Conservation (phyloP, 1,140 invertebrate species). For the Vanessa atalanta region DNA sequence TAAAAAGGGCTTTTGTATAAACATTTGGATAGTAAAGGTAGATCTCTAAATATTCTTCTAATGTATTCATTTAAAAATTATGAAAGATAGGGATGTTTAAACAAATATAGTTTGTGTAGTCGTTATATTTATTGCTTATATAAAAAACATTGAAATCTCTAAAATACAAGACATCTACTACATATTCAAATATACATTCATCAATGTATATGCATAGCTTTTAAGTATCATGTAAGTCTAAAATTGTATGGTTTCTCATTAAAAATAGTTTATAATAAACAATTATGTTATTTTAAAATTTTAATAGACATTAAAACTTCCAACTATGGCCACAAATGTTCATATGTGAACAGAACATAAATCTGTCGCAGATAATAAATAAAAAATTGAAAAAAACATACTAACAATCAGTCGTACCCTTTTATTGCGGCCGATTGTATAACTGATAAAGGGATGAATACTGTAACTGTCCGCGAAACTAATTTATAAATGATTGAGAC, state of each 20-base stretch:
- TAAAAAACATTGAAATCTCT: too few relatives aligned
- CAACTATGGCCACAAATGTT: background rate
- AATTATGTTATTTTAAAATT: background rate
- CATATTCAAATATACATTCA: too few relatives aligned
- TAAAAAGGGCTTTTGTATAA: conserved; percentile 52
- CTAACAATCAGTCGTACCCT: conserved; percentile 71
- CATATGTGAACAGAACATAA: conserved; percentile 45
- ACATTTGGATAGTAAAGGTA: conserved; percentile 4
- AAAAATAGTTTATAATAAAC: background rate
- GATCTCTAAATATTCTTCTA: background rate
- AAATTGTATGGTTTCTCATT: too few relatives aligned
- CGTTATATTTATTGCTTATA: too few relatives aligned
- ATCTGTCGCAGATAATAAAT: conserved; percentile 64
- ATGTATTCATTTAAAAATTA: background rate
- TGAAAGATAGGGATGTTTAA: too few relatives aligned
- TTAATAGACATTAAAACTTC: background rate
- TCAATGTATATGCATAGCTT: too few relatives aligned
- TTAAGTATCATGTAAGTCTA: too few relatives aligned
- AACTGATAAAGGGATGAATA: conserved; percentile 77
- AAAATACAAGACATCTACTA: too few relatives aligned
- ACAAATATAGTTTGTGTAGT: too few relatives aligned
- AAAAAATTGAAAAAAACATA: conserved; percentile 62
- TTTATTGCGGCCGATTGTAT: conserved; percentile 75
- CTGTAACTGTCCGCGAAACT: conserved; percentile 73
- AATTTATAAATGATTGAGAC: conserved; percentile 80